phyloP scores from a whole-genome alignment of 2,113 vertebrate species.

The Sorex araneus region DNA sequence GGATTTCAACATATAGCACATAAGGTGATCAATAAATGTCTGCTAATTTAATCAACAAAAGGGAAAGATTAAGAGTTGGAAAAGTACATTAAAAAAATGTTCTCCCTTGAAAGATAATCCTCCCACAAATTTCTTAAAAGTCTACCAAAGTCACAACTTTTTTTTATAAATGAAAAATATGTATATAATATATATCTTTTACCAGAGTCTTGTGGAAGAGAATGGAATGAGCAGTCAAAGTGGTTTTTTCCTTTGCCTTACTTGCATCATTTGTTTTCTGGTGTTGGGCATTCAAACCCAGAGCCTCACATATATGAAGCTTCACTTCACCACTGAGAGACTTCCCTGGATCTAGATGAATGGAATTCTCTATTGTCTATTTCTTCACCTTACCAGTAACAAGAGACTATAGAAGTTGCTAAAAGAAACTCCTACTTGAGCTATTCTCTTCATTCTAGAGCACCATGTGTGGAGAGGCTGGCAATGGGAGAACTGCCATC shows the following conservation, averaged over 20 bases:
- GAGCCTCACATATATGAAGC: too few relatives aligned
- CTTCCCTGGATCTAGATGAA: too few relatives aligned
- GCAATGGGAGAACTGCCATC: neutral
- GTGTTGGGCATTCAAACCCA: too few relatives aligned
- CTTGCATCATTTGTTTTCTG: too few relatives aligned
- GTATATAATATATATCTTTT: too few relatives aligned
- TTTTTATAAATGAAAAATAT: neutral
- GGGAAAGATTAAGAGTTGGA: neutral
- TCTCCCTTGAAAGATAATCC: slow-evolving; percentile 5
- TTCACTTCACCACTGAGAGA: too few relatives aligned
- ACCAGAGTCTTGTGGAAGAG: too few relatives aligned
- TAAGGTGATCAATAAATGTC: neutral
- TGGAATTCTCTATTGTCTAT: neutral
- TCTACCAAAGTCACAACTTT: neutral
- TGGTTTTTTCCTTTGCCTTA: too few relatives aligned
- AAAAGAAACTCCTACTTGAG: neutral
- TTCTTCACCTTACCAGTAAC: neutral
- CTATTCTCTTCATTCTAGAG: neutral
- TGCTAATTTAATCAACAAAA: neutral
- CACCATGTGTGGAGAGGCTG: neutral
- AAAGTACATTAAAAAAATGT: neutral
- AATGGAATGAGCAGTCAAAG: too few relatives aligned
- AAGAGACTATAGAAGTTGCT: neutral
- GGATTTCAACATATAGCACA: neutral
- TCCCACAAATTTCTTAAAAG: neutral